Base-by-base conservation (phyloP, 2,888 invertebrate genomes). In the Dascillus cervinus region DNA sequence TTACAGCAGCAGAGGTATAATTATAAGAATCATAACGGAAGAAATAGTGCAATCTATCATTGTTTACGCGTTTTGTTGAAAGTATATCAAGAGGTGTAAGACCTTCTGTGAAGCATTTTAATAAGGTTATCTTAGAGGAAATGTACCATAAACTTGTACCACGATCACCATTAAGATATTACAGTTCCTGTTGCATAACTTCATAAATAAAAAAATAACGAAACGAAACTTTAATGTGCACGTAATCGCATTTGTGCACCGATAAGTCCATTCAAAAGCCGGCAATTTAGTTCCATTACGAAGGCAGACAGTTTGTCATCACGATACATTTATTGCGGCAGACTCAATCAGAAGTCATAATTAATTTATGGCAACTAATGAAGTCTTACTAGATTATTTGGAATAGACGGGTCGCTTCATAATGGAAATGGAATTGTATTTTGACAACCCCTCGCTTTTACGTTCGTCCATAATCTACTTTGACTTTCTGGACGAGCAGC, bases 281-380 rank as follows among this genome's bases (percentile, higher is more conserved):
- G 4, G 4, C 32, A 32, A 39, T 37, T 37, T 41, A 34, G 31
- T 34, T 25, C 10, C 25, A 8, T 25, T 25, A 8, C 3, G 19
- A 13, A 13, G 13, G 13, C 13, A 13, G 12, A 10, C 13, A 10
- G 12, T 11, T 13, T 13, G 13, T 25, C 33, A 29, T 39, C 55
- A n/a, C n/a, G n/a, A n/a, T n/a, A n/a, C n/a, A n/a, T n/a, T n/a
- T n/a, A n/a, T n/a, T 57, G 57, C 52, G 62, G 60, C 55, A 52
- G 55, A 58, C 56, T 58, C 61, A 61, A 62, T 64, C 62, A 62
- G 59, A 61, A 58, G 57, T 60, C 57, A 62, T 64, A 64, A 64
- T 62, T 61, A 60, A 62, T 62, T 64, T 64, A 64, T 55, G 52
- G 52, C 52, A 47, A 52, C 58, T 60, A 62, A 63, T 62, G 62